Evolutionary conservation across 2,888 invertebrate genomes (phyloP).

Genomic region (Caenorhabditis wallacei): DNA sequence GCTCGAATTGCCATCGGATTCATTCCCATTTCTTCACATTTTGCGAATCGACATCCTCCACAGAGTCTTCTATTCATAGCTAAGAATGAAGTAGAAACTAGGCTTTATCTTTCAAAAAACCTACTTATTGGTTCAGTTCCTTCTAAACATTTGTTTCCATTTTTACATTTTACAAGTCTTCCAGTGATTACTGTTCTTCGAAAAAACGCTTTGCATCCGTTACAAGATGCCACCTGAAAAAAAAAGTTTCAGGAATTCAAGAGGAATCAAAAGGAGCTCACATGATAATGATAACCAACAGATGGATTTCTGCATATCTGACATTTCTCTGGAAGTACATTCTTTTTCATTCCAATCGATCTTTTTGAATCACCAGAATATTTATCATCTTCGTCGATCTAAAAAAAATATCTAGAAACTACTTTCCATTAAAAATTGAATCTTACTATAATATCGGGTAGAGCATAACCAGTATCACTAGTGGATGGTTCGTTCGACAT

Average conservation of each 20-base stretch:
- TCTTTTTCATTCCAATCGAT: neutral
- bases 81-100: neutral
- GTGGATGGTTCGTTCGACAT: constrained; percentile 27
- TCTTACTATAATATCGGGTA: constrained; percentile 20
- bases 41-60: constrained; percentile 41
- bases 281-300: constrained; percentile 72
- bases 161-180: constrained; percentile 20
- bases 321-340: constrained; percentile 58
- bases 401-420: neutral
- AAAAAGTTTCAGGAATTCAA: neutral
- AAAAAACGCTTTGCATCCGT: constrained; percentile 63
- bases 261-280: no score
- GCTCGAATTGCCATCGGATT: constrained; percentile 46
- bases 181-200: constrained; percentile 42
- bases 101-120: neutral
- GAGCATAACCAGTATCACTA: neutral
- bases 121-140: neutral
- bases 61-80: neutral
- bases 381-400: neutral
- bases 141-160: constrained; percentile 49
- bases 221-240: constrained; percentile 65
- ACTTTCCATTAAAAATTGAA: no score
- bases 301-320: constrained; percentile 67
- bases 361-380: neutral
- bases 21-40: constrained; percentile 53